These are phyloP conservation scores for Acronicta aceris DNA, from an alignment of 2,888 invertebrate genomes.

Conservation along the genomic window DNA sequence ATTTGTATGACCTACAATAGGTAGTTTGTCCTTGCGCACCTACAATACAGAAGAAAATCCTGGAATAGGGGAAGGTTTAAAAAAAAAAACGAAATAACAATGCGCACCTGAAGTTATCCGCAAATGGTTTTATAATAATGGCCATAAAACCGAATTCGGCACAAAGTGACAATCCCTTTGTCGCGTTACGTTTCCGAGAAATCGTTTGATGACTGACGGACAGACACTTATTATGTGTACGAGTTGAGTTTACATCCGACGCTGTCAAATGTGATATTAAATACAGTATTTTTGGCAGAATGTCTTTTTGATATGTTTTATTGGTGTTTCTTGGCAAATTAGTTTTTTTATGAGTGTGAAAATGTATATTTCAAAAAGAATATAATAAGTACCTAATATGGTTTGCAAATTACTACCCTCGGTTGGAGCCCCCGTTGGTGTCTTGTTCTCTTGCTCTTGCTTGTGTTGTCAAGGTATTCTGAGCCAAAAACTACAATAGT, in stretches of 20 bases:
- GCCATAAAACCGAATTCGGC: conserved; percentile 58
- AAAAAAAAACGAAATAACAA: too few relatives aligned
- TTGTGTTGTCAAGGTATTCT: too few relatives aligned
- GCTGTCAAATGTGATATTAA: conserved; percentile 45
- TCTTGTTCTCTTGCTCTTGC: background rate
- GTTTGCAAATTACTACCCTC: too few relatives aligned
- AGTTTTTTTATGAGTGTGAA: conserved; percentile 10
- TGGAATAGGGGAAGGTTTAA: too few relatives aligned
- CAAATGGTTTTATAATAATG: conserved; percentile 57
- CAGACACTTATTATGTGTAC: conserved; percentile 51
- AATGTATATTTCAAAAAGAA: conserved; percentile 1
- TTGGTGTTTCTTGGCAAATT: conserved; percentile 4
- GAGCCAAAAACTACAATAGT: too few relatives aligned
- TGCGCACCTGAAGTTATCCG: too few relatives aligned
- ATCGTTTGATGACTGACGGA: conserved; percentile 56
- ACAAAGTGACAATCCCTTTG: conserved; percentile 60
- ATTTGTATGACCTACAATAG: too few relatives aligned
- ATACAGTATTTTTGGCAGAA: conserved; percentile 46
- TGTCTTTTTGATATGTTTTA: conserved; percentile 25
- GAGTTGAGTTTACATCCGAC: conserved; percentile 37
- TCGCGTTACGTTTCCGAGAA: conserved; percentile 51
- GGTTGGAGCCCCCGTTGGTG: background rate
- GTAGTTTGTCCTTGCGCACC: too few relatives aligned
- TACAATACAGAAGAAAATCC: too few relatives aligned
- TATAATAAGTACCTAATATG: too few relatives aligned